Base-by-base conservation (phyloP, 2,888 invertebrate species). In the Coelopa pilipes region DNA sequence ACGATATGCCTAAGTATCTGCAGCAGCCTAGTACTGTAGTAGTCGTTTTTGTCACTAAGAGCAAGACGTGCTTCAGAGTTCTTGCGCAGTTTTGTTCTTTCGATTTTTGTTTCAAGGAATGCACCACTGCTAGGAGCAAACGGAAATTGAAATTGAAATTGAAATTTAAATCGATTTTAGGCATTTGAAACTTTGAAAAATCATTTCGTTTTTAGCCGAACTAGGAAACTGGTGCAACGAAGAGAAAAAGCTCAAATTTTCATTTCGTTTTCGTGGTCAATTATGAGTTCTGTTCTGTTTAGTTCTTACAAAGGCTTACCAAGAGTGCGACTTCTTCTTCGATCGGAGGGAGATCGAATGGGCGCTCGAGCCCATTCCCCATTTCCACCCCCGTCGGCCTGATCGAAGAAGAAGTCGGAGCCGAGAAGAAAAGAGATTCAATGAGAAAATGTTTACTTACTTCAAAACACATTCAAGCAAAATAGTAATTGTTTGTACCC, bases 241-340 rank as follows among this genome's bases (percentile, higher is more conserved):
- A 87, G 86, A 86, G 87, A 87, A 87, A 85, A 86, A 86, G 86
- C 86, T 86, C 86, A 86, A 86, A 83, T 81, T 80, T 80, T 78
- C 78, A 76, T 73, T 55, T 72, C 67, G 67, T 65, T 76, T 63
- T 72, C 62, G 69, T 60, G 1, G 34, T 34, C 34, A 34, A 34
- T 34, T 34, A 34, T 34, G 34, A 34, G 34, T 59, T 76, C 75
- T 55, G 34, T 74, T 68, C 72, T 34, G 60, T 69, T 76, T 74
- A 65, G 67, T 77, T 77, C 74, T 76, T 74, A 55, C 53, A 63
- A 63, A 11, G 5, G 47, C 71, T 73, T 21, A 73, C 70, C 70
- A 70, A 71, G 45, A 59, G 66, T 75, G 66, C 71, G 74, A 55
- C 34, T 34, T 34, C 34, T 34, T 34, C 34, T 34, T 34, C 34